Conservation (phyloP, 2,888 invertebrate species). For the Pollenia angustigena region DNA sequence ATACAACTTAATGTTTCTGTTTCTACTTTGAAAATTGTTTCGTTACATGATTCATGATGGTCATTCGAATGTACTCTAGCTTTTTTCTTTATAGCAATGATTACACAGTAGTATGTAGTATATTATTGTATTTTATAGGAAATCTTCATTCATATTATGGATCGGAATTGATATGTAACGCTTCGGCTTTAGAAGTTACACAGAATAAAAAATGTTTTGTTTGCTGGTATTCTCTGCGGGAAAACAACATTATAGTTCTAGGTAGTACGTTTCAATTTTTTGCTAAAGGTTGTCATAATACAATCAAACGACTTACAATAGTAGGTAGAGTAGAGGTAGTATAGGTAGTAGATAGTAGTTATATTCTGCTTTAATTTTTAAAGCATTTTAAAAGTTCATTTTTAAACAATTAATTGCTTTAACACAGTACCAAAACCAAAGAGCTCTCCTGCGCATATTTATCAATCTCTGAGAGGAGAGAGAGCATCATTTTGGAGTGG, state of each 20-base stretch:
- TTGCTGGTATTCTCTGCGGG: slow-evolving; percentile 31
- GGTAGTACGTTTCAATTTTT: slow-evolving; percentile 34
- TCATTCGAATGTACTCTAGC: slow-evolving; percentile 63
- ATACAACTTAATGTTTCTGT: slow-evolving; percentile 35
- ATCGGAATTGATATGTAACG: slow-evolving; percentile 42
- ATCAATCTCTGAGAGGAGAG: slow-evolving; percentile 14
- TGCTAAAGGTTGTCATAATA: slow-evolving; percentile 50
- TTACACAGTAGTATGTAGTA: slow-evolving; percentile 36
- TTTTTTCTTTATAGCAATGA: slow-evolving; percentile 39
- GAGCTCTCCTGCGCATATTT: slow-evolving; percentile 37
- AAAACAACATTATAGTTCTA: slow-evolving; percentile 37
- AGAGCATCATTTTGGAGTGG: slow-evolving; percentile 45
- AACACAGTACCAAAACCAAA: slow-evolving; percentile 37
- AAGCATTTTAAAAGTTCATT: slow-evolving; percentile 38
- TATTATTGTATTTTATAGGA: slow-evolving; percentile 13
- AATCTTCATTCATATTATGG: slow-evolving; percentile 51
- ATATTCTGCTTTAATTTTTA: slow-evolving; percentile 34
- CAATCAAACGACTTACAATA: slow-evolving; percentile 37
- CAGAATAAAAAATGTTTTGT: slow-evolving; percentile 59
- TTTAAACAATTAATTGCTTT: slow-evolving; percentile 34
- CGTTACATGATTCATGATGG: slow-evolving; percentile 55
- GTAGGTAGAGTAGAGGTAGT: slow-evolving; percentile 33
- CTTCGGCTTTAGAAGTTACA: slow-evolving; percentile 48
- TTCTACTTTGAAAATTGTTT: slow-evolving; percentile 53
- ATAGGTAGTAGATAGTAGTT: slow-evolving; percentile 45